Percentiles rank a stretch among this genome's conserved stretches.
Evolutionary conservation across 2,113 vertebrate species (phyloP).

Genomic region (Proteles cristata): DNA sequence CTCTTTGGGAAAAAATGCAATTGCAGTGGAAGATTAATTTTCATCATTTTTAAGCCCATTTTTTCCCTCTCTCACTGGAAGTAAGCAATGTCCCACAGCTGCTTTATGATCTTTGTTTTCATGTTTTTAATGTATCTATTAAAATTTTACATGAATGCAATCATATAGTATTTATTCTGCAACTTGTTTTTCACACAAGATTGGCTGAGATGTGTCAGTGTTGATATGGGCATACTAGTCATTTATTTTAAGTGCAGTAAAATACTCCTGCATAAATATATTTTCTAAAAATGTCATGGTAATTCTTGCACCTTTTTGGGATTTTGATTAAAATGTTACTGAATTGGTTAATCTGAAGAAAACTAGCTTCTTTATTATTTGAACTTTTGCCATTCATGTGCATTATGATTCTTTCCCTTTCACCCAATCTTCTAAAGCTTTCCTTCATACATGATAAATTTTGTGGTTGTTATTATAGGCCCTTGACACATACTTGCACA

Average conservation of each 20-base stretch:
- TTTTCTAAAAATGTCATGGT: neutral
- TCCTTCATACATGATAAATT: neutral
- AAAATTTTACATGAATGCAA: neutral
- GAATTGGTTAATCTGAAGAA: neutral
- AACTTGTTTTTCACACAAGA: neutral
- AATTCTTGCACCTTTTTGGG: neutral
- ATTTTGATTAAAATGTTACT: neutral
- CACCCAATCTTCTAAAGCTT: neutral
- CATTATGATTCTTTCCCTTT: neutral
- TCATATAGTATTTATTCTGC: neutral
- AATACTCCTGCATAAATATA: neutral
- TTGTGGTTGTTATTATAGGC: neutral
- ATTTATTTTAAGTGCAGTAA: constrained; percentile 36
- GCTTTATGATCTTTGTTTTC: neutral
- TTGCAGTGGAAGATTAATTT: neutral
- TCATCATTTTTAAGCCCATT: neutral
- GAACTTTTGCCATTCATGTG: neutral
- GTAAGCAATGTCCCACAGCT: neutral
- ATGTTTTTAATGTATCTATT: neutral
- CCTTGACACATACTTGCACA: neutral
- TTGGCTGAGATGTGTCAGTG: neutral
- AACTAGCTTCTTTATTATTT: neutral
- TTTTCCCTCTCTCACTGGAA: neutral
- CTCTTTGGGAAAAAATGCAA: neutral
- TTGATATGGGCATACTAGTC: neutral